Conservation (phyloP, 2,113 vertebrate species). For the Nannobrachium achirus region DNA sequence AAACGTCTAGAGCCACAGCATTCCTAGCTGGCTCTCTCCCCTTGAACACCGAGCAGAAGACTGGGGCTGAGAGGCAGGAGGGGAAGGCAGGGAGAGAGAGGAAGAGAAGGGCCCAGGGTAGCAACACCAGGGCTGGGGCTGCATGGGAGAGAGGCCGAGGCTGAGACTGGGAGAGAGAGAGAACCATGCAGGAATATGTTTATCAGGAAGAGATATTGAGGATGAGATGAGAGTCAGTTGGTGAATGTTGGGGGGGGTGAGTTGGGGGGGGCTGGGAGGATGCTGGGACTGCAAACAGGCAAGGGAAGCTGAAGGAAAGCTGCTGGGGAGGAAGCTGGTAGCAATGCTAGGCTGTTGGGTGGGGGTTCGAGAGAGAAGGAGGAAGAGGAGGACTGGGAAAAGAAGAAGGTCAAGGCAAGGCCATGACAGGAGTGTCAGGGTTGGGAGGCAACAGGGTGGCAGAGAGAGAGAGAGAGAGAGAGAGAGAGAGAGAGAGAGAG, state of each 20-base stretch:
- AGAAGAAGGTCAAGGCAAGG: neutral
- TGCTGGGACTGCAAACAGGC: too few relatives aligned
- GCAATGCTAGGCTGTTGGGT: too few relatives aligned
- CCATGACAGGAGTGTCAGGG: constrained; percentile 19
- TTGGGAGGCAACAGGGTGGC: constrained; percentile 17
- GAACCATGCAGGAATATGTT: too few relatives aligned
- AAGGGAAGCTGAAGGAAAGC: constrained; percentile 7
- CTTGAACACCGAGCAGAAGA: constrained; percentile 88
- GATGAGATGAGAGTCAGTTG: too few relatives aligned
- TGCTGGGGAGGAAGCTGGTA: constrained; percentile 22
- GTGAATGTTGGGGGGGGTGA: too few relatives aligned
- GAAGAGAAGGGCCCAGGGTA: constrained; percentile 66
- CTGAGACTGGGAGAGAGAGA: neutral
- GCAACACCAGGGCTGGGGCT: constrained; percentile 47
- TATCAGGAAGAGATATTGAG: too few relatives aligned
- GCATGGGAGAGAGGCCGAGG: too few relatives aligned
- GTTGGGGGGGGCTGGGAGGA: too few relatives aligned
- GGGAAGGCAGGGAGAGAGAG: constrained; percentile 82
- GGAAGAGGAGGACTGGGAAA: too few relatives aligned
- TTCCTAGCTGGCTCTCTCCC: constrained; percentile 88
- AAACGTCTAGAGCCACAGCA: constrained; percentile 98
- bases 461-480: constrained; percentile 11
- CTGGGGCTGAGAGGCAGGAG: constrained; percentile 85
- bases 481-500: neutral
- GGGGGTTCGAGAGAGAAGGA: too few relatives aligned